phyloP scores from a whole-genome alignment of 2,797 vertebrate genomes.

The Serranus cabrilla region DNA sequence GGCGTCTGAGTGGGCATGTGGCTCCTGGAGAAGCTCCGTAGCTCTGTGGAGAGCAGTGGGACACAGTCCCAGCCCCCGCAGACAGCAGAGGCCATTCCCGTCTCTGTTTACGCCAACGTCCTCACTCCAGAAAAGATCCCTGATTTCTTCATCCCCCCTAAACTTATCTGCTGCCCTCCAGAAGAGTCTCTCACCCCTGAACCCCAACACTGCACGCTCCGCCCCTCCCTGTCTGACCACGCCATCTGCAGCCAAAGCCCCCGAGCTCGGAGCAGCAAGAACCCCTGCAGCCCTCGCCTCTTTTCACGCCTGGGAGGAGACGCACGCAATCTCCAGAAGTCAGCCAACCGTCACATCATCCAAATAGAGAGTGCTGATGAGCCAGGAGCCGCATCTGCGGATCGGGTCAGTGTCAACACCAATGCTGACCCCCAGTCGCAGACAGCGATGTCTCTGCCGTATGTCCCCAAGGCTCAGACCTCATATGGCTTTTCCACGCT shows the following conservation, averaged over 20 bases:
- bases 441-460: constrained; percentile 94
- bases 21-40: constrained; percentile 82
- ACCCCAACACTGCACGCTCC: constrained; percentile 74
- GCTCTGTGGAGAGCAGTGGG: constrained; percentile 75
- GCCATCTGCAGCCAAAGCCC: constrained; percentile 88
- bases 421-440: constrained; percentile 93
- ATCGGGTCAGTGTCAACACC: constrained; percentile 74
- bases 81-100: constrained; percentile 79
- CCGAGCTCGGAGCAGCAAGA: constrained; percentile 80
- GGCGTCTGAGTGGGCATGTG: constrained; percentile 76
- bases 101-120: constrained; percentile 93
- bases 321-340: constrained; percentile 87
- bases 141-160: constrained; percentile 97
- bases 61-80: constrained; percentile 66
- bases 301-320: constrained; percentile 86
- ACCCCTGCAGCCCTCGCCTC: constrained; percentile 91
- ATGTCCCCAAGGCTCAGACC: constrained; percentile 96
- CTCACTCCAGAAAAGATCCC: constrained; percentile 97
- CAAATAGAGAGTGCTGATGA: constrained; percentile 96
- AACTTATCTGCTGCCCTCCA: constrained; percentile 89
- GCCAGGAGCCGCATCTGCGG: constrained; percentile 62
- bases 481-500: constrained; percentile 96
- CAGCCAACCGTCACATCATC: constrained; percentile 93
- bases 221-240: constrained; percentile 89
- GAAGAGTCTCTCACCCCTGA: constrained; percentile 84